A percentile compares a stretch with the other conserved stretches of the same genome.
Conservation (phyloP, 2,113 vertebrate species). For the Bubo blakistoni region DNA sequence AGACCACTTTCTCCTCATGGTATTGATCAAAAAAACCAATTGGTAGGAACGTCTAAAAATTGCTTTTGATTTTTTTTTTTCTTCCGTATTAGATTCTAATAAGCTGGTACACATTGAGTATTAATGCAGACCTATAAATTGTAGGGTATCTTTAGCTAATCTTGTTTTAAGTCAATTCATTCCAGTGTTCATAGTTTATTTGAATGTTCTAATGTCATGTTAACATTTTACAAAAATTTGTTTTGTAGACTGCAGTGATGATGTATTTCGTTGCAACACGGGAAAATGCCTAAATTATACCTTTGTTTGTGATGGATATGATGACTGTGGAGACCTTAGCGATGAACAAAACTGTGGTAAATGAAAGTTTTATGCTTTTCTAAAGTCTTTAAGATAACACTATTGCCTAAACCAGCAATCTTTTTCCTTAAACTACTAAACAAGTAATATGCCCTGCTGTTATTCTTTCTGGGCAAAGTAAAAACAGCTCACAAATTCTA, state of each 20-base stretch:
- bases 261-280: constrained; percentile 81
- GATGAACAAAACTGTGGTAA: constrained; percentile 92
- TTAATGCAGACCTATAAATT: neutral
- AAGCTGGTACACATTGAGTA: neutral
- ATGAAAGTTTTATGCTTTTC: neutral
- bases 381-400: neutral
- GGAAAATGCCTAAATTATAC: constrained; percentile 85
- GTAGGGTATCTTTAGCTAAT: neutral
- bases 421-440: neutral
- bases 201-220: neutral
- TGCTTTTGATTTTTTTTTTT: neutral
- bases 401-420: neutral
- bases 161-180: neutral
- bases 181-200: neutral
- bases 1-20: neutral
- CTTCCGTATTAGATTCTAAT: neutral
- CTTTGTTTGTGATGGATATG: constrained; percentile 90
- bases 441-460: neutral
- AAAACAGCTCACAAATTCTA: neutral
- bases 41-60: neutral
- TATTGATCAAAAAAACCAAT: neutral
- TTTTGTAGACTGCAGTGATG: constrained; percentile 81
- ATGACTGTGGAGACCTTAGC: constrained; percentile 95
- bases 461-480: neutral
- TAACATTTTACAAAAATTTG: neutral